These are phyloP conservation scores for Trissoscelio sp. DNA, from an alignment of 2,888 invertebrate genomes.

Conservation along the genomic window DNA sequence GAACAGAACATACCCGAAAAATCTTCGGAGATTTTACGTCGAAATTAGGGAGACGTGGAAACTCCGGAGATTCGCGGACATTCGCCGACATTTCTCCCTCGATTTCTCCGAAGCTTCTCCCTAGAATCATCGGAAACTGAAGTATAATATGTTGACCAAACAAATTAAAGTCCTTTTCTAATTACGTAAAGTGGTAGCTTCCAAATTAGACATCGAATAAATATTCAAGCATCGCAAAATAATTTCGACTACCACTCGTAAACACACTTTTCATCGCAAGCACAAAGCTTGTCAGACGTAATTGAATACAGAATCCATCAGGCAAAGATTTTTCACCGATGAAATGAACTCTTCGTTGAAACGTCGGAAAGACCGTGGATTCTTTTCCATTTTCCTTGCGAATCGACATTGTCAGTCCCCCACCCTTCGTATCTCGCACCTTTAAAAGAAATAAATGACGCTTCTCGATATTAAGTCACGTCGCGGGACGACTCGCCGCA, in stretches of 20 bases:
- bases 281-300: constrained; percentile 58
- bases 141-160: too few relatives aligned
- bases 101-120: too few relatives aligned
- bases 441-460: constrained; percentile 79
- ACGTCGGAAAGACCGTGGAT: constrained; percentile 45
- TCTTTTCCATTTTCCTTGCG: constrained; percentile 51
- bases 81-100: too few relatives aligned
- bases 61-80: too few relatives aligned
- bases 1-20: too few relatives aligned
- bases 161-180: constrained; percentile 35
- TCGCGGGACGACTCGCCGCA: constrained; percentile 55
- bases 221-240: constrained; percentile 42
- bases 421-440: constrained; percentile 37
- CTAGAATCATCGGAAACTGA: too few relatives aligned
- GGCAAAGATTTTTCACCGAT: constrained; percentile 54
- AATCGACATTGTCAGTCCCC: constrained; percentile 49
- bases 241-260: constrained; percentile 31
- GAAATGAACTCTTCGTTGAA: constrained; percentile 56
- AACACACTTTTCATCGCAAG: constrained; percentile 57
- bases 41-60: too few relatives aligned
- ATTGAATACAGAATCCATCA: constrained; percentile 67
- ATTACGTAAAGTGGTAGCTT: constrained; percentile 48
- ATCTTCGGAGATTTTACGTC: too few relatives aligned
- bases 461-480: constrained; percentile 68
- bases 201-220: constrained; percentile 39